Conservation (phyloP, 2,888 invertebrate species). For the Pteria penguin region DNA sequence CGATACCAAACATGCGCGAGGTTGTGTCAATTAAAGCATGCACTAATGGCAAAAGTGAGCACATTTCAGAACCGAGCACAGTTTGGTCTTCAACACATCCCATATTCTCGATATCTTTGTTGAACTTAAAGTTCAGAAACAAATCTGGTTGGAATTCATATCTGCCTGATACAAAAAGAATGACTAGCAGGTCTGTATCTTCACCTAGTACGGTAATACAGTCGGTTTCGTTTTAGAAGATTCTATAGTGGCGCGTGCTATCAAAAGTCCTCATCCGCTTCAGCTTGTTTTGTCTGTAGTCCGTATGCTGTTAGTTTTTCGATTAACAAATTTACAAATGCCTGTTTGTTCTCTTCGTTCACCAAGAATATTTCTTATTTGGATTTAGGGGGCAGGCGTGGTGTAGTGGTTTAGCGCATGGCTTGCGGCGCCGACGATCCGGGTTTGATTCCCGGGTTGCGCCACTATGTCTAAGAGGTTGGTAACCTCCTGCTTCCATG, state of each 20-base stretch:
- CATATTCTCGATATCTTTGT: constrained; percentile 32
- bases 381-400: background rate
- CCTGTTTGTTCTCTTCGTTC: background rate
- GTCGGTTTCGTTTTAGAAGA: constrained; percentile 30
- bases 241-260: constrained; percentile 19
- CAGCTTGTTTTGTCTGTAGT: background rate
- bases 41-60: constrained; percentile 39
- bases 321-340: background rate
- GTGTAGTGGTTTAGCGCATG: too few species aligned
- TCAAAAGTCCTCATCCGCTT: background rate
- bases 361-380: background rate
- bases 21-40: constrained; percentile 56
- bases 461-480: too few species aligned
- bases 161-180: constrained; percentile 56
- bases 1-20: constrained; percentile 47
- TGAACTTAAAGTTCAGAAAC: constrained; percentile 27
- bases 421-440: too few species aligned
- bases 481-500: too few species aligned
- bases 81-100: constrained; percentile 41
- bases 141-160: constrained; percentile 9
- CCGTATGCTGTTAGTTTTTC: background rate
- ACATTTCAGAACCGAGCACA: constrained; percentile 27
- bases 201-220: constrained; percentile 58
- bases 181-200: constrained; percentile 61
- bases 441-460: too few species aligned